Conservation (phyloP, 1,140 invertebrate genomes). For the Calosoma granatense region DNA sequence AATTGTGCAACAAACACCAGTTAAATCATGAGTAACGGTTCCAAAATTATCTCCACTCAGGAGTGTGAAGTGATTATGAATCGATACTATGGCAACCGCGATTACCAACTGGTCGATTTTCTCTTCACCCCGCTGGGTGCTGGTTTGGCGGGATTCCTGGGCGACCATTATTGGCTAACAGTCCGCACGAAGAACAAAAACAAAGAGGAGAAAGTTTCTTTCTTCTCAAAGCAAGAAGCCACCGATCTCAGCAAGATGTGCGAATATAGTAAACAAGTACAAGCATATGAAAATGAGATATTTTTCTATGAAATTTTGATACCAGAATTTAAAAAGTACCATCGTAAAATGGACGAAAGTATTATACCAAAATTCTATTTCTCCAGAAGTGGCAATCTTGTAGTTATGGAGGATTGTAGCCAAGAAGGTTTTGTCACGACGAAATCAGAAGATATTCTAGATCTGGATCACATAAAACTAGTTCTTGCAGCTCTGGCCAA, state of each 20-base stretch:
- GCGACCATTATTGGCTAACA: conserved; percentile 34
- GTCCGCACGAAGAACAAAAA: conserved; percentile 17
- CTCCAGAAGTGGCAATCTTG: conserved; percentile 32
- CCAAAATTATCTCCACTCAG: background rate
- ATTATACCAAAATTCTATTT: conserved; percentile 37
- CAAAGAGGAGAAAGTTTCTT: conserved; percentile 22
- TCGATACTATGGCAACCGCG: conserved; percentile 10
- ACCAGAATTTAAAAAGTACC: conserved; percentile 26
- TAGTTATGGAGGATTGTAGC: conserved; percentile 37
- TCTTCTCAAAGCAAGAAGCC: conserved; percentile 42
- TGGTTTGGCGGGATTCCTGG: conserved; percentile 39
- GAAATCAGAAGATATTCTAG: conserved; percentile 30
- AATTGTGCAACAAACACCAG: too few relatives aligned
- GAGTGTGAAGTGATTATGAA: conserved; percentile 10
- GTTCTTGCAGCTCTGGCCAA: conserved; percentile 40
- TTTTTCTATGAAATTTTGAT: conserved; percentile 36
- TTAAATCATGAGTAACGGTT: background rate
- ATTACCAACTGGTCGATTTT: conserved; percentile 13
- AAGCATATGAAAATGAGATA: conserved; percentile 41
- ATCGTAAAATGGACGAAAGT: conserved; percentile 16
- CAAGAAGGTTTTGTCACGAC: conserved; percentile 33
- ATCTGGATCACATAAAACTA: conserved; percentile 39
- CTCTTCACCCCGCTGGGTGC: conserved; percentile 16
- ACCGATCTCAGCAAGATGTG: conserved; percentile 29
- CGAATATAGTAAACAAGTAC: conserved; percentile 36